Base-by-base conservation (phyloP, 1,140 invertebrate species). In the Tetragonula clypearis region DNA sequence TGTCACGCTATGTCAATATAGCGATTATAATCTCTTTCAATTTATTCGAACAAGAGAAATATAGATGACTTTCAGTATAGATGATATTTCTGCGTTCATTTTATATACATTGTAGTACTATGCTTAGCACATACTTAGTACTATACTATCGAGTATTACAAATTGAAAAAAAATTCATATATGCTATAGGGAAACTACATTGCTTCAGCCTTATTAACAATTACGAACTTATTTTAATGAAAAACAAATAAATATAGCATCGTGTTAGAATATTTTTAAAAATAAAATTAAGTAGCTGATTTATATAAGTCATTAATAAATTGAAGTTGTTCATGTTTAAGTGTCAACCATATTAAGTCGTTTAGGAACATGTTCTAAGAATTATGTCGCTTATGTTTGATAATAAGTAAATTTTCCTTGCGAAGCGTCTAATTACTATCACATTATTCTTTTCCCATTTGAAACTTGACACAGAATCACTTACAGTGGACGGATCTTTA, bases 401-500 rank as follows among this genome's bases (percentile, higher is more conserved):
- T 60, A 23, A 19, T n/a, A 66, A 65, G 26, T 56, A 14, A 41
- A 69, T 41, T 49, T 41, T 66, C 19, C 21, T 49, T n/a, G 12
- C 26, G 41, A 23, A 68, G 15, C 30, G 30, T 74, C 60, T 65
- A 23, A 65, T n/a, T 35, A 62, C 56, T 12, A 62, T 85, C 66
- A 62, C 30, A 74, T 74, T 62, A 21, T 56, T 49, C 41, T 49
- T 49, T 49, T 49, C 68, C 19, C 14, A n/a, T 49, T 58, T 17
- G 21, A 53, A 76, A 79, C 53, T 86, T 82, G 81, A 86, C 60
- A 85, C 68, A 86, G 55, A 86, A 78, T 68, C 72, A 84, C 82
- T 82, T 84, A 30, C 77, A 66, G 73, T 91, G 88, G 88, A 90
- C 90, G 88, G 86, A 84, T 90, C 86, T 73, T 88, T 76, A 68